Evolutionary conservation across 2,113 vertebrate species (phyloP), one percentile per base, ranked within the genome.

Genomic region (Penelope pileata): DNA sequence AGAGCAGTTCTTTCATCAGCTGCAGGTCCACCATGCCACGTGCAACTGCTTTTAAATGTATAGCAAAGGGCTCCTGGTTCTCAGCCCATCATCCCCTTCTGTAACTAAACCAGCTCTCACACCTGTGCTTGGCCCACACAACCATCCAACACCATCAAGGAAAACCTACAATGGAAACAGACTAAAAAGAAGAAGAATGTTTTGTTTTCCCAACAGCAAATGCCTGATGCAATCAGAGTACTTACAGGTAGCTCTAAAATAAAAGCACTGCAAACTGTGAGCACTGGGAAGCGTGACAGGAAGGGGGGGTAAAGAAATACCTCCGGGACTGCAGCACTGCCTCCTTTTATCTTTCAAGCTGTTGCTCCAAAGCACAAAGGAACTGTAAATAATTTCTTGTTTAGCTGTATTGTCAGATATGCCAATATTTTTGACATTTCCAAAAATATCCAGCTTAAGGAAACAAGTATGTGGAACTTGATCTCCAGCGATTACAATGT

Each of bases 401-500:
- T 38, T 12, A 83, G 56, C 53, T 85, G 4, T 17, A 7, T n/a
- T 89, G 29, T 54, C 90, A 89, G 59, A 80, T 50, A 47, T 21
- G 30, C 13, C 43, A 43, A 1, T 66, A 34, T 62, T 72, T 72
- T 29, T 91, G 42, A 70, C 56, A 63, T 59, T 50, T 53, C 42
- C 60, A 58, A 83, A 83, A 89, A 70, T 10, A 90, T 6, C 50
- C 75, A 74, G 78, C 75, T 9, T 12, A 68, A 92, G 56, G 24
- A 29, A 90, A 53, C 0, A 1, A 34, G 30, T 13, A 43, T 15
- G 13, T 14, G 80, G 67, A 73, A 82, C n/a, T 56, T 68, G 6
- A 50, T 51, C 74, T 47, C 29, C 38, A 67, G 21, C 22, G 54
- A 80, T 43, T 70, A 59, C 53, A 87, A 91, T 63, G 2, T 50